A percentile compares a stretch with the other conserved stretches of the same genome.
These are phyloP conservation scores for Epirrhoe alternata DNA, from an alignment of 2,888 invertebrate genomes.

Conservation along the genomic window DNA sequence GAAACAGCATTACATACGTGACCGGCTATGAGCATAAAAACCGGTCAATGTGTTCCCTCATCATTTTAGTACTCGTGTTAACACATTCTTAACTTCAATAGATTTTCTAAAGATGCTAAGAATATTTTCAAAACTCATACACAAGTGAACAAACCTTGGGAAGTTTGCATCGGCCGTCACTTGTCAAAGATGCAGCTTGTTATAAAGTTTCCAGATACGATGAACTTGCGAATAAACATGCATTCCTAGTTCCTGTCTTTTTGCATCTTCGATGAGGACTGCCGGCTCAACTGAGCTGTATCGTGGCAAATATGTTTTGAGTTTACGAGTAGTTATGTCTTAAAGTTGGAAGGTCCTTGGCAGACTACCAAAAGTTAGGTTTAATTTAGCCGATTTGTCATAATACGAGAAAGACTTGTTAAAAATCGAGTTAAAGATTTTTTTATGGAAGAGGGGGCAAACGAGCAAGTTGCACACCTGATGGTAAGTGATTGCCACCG, in stretches of 20 bases:
- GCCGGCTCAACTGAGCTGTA: constrained; percentile 18
- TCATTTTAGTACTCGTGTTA: too few species aligned
- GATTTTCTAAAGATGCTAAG: background rate
- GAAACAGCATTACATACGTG: too few species aligned
- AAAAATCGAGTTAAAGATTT: too few species aligned
- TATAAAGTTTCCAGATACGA: constrained; percentile 32
- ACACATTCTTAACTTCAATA: background rate
- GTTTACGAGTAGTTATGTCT: constrained; percentile 5
- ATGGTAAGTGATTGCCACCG: too few species aligned
- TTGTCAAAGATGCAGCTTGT: constrained; percentile 42
- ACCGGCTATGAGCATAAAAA: too few species aligned
- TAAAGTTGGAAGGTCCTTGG: background rate
- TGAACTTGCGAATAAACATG: constrained; percentile 30
- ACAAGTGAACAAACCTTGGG: background rate
- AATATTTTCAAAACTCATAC: background rate
- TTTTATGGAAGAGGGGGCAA: too few species aligned
- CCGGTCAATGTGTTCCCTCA: too few species aligned
- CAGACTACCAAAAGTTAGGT: background rate
- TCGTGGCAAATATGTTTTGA: background rate
- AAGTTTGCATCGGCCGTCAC: constrained; percentile 24
- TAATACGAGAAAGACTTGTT: too few species aligned
- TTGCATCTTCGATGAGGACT: constrained; percentile 27
- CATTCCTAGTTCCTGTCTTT: constrained; percentile 22
- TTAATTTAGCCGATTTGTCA: background rate
- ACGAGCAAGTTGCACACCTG: too few species aligned